These are phyloP conservation scores for Ictidomys tridecemlineatus DNA, from an alignment of 2,113 vertebrate genomes.

Conservation along the genomic window DNA sequence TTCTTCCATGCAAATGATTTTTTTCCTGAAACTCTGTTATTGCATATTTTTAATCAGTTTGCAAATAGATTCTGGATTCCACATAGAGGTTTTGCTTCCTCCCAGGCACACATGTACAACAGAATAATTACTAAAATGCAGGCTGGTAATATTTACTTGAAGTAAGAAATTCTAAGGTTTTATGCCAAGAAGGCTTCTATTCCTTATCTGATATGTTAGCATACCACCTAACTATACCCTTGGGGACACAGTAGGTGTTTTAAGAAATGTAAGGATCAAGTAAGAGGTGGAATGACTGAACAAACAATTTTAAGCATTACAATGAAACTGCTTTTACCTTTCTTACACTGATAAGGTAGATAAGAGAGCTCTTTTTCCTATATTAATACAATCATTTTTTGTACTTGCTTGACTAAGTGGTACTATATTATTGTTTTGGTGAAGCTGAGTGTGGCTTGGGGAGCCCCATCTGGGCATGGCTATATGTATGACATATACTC, in stretches of 20 bases:
- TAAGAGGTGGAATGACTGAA: neutral
- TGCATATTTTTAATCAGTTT: neutral
- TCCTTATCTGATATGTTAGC: neutral
- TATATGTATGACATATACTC: slow-evolving; percentile 5
- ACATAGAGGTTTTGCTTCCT: neutral
- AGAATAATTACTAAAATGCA: neutral
- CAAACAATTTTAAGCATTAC: neutral
- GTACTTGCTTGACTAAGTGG: neutral
- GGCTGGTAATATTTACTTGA: neutral
- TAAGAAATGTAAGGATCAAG: neutral
- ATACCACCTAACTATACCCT: neutral
- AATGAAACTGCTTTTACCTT: slow-evolving; percentile 23
- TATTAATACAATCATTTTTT: neutral
- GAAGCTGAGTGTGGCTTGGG: neutral
- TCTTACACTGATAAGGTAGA: neutral
- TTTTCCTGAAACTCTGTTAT: neutral
- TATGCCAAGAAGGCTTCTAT: neutral
- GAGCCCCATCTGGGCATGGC: neutral
- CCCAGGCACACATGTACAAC: neutral
- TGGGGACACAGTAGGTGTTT: neutral
- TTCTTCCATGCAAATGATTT: neutral
- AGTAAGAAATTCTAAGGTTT: neutral
- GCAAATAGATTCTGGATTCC: neutral
- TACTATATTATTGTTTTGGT: neutral
- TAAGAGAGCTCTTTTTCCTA: slow-evolving; percentile 1